Conservation (phyloP, 1,140 invertebrate genomes). For the Neodiprion pinetum region DNA sequence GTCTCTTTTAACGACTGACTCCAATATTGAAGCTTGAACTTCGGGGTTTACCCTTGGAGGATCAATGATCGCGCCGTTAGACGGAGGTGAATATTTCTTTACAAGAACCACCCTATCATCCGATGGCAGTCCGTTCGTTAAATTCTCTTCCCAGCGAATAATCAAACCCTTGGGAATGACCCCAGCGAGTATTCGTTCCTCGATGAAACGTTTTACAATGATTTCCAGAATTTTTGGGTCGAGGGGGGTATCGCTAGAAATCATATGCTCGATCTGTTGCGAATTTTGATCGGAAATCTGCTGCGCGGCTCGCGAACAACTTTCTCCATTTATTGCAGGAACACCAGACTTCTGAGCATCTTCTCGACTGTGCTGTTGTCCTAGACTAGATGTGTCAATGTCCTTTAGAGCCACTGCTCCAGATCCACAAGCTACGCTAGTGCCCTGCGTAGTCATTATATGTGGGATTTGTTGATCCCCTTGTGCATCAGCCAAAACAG, state of each 20-base stretch:
- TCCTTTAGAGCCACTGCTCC: too few relatives aligned
- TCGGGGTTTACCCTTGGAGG: slow-evolving; percentile 21
- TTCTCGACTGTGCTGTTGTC: too few relatives aligned
- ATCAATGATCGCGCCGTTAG: slow-evolving; percentile 17
- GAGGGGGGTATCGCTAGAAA: not conserved
- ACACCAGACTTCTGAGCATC: too few relatives aligned
- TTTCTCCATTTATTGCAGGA: too few relatives aligned
- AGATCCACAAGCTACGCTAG: too few relatives aligned
- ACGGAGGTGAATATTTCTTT: slow-evolving; percentile 25
- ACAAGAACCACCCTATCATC: slow-evolving; percentile 12
- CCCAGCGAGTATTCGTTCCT: slow-evolving; percentile 3
- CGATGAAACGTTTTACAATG: slow-evolving; percentile 5
- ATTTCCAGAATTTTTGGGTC: not conserved
- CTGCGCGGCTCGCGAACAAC: too few relatives aligned
- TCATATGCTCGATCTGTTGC: too few relatives aligned
- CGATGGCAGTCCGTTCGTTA: slow-evolving; percentile 15
- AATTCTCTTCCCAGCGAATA: slow-evolving; percentile 18
- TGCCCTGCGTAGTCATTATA: too few relatives aligned
- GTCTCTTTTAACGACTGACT: slow-evolving; percentile 11
- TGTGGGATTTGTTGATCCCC: too few relatives aligned
- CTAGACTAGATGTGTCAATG: too few relatives aligned
- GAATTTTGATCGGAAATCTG: too few relatives aligned
- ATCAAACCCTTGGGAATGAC: slow-evolving; percentile 9
- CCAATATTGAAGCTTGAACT: slow-evolving; percentile 10
- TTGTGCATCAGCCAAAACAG: too few relatives aligned